A percentile compares a stretch with the other conserved stretches of the same genome.
Evolutionary conservation across 2,797 vertebrate genomes (phyloP).

Genomic region (Coendou prehensilis): DNA sequence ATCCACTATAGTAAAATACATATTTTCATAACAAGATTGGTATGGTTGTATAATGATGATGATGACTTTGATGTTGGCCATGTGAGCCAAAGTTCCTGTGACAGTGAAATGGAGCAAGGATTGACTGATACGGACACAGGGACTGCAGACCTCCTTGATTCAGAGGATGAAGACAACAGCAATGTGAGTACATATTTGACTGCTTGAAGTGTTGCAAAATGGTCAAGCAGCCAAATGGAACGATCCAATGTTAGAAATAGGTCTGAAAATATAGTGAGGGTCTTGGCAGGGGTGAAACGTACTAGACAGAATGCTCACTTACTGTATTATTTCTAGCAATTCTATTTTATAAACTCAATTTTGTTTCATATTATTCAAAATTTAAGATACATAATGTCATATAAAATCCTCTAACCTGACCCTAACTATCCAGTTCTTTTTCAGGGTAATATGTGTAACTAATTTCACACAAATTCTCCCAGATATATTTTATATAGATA

Average conservation of each 20-base stretch:
- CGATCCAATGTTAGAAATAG: neutral
- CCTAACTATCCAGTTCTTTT: neutral
- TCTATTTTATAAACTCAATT: slow-evolving; percentile 28
- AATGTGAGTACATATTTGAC: neutral
- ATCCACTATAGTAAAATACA: neutral
- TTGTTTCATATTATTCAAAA: slow-evolving; percentile 41
- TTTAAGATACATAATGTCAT: neutral
- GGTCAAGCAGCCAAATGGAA: neutral
- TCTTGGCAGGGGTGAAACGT: neutral
- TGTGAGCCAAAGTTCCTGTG: neutral
- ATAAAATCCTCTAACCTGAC: neutral
- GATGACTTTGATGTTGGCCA: neutral
- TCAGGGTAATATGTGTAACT: slow-evolving; percentile 15
- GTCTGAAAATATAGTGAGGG: neutral
- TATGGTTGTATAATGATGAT: neutral
- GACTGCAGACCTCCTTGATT: neutral
- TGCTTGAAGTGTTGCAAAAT: neutral
- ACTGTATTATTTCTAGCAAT: neutral
- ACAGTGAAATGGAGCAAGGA: neutral
- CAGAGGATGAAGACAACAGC: neutral
- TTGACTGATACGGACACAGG: neutral
- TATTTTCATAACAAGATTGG: neutral
- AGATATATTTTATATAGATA: slow-evolving; percentile 46
- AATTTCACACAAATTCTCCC: slow-evolving; percentile 32
- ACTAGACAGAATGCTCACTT: neutral